Percentiles rank a stretch among this genome's conserved stretches.
These are phyloP conservation scores for Dascyllus trimaculatus DNA, from an alignment of 2,113 vertebrate genomes.

Conservation along the genomic window DNA sequence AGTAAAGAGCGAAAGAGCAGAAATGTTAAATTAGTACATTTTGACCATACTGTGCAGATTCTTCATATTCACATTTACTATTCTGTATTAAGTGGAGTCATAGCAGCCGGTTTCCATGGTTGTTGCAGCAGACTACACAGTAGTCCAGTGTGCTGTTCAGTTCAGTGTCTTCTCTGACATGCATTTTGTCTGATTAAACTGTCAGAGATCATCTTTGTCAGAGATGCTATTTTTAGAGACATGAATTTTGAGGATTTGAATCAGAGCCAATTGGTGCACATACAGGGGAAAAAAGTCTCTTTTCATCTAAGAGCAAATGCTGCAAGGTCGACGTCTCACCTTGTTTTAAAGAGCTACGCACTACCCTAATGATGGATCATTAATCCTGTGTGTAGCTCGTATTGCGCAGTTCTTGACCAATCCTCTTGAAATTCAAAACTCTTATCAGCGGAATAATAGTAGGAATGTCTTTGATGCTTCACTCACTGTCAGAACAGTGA, in stretches of 20 bases:
- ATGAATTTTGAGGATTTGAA: slow-evolving; percentile 6
- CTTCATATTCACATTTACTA: neutral
- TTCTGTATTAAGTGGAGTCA: neutral
- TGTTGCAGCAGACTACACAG: neutral
- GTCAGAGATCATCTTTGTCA: neutral
- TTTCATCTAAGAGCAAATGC: neutral
- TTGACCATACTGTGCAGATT: neutral
- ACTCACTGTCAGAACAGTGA: slow-evolving; percentile 37
- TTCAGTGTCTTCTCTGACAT: neutral
- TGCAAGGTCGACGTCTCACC: neutral
- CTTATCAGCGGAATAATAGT: slow-evolving; percentile 55
- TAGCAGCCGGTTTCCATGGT: neutral
- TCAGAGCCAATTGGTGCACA: neutral
- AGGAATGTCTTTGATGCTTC: slow-evolving; percentile 70
- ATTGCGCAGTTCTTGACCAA: slow-evolving; percentile 15
- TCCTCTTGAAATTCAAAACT: slow-evolving; percentile 60
- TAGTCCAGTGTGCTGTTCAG: neutral
- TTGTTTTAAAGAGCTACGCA: too few relatives aligned
- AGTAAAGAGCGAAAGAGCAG: neutral
- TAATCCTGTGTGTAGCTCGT: neutral
- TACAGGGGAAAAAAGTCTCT: slow-evolving; percentile 5
- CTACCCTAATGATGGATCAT: neutral
- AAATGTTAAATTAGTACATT: neutral
- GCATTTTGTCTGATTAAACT: neutral
- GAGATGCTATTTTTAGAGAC: neutral